Evolutionary conservation across 2,797 vertebrate genomes (phyloP), one percentile per base, ranked within the genome.

Genomic region (Iguana delicatissima): DNA sequence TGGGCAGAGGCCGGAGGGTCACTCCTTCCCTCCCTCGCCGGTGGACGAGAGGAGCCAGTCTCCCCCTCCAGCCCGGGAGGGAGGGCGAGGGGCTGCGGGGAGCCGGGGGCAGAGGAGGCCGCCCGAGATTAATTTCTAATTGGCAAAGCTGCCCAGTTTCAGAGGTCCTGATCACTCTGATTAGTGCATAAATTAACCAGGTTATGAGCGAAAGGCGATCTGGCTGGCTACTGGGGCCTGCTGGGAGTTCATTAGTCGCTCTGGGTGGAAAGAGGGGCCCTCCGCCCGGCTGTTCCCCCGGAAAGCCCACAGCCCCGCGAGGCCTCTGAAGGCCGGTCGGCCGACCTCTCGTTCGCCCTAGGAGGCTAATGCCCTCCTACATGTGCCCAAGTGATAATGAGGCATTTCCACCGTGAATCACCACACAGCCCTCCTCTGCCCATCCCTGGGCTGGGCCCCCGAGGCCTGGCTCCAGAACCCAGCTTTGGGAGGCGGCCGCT

Each of bases 341-440:
- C 42, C 42, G 42, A 1, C 42, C 42, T 42, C 42, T 42, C 42
- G 42, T 42, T 42, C 42, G 59, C 14, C 59, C 86, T 89, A 90
- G 2, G 92, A 90, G 93, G 87, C 83, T 94, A 91, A 79, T 90
- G 93, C 87, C 13, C 0, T 89, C 38, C 89, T 46, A 90, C 93
- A 90, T 93, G 95, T 89, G 96, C 90, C 85, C 59, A 88, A 94
- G 94, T 90, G 93, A 50, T 95, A 93, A 95, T 85, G 94, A 95
- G 95, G 93, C 76, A 96, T 96, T 96, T 96, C 95, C 94, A 93
- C 1, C 92, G 92, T 96, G 96, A 96, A 93, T 95, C 96, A 95
- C 94, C 93, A 7, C 80, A 0, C 52, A 38, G 89, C 87, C 87
- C 91, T 69, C 86, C 88, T 82, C 89, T 91, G 80, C 87, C 59